Base-by-base conservation (phyloP, 2,888 invertebrate species). In the Eumacrocentrus americanus region DNA sequence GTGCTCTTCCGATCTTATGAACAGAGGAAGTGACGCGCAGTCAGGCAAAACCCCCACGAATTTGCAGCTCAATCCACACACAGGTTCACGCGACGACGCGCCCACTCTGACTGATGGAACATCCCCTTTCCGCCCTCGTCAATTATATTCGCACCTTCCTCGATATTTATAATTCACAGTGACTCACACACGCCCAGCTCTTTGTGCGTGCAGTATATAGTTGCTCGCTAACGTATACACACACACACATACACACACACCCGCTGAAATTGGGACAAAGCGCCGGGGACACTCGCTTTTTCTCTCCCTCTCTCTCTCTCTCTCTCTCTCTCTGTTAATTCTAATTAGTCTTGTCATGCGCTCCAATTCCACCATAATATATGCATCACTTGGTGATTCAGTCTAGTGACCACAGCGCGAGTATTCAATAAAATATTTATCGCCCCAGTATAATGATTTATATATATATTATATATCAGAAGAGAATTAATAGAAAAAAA, bases 281-380 rank as follows among this genome's bases (percentile, higher is more conserved):
- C 60, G 46, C 53, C n/a, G n/a, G n/a, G n/a, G n/a, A n/a, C n/a
- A n/a, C n/a, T n/a, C n/a, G n/a, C n/a, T n/a, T n/a, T n/a, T n/a
- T n/a, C n/a, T n/a, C n/a, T n/a, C n/a, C n/a, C n/a, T n/a, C n/a
- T n/a, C n/a, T n/a, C n/a, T n/a, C n/a, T n/a, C n/a, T n/a, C n/a
- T n/a, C n/a, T 50, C 52, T 12, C 16, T 50, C 50, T 7, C 20
- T 20, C 50, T 48, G 40, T 34, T 38, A 29, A 34, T 14, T 56
- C 67, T 63, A 67, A 65, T 67, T 67, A 63, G 64, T 58, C 59
- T 61, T 54, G 57, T 59, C 58, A 20, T 20, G 61, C 60, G 59
- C 63, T 58, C 58, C 54, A 55, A 63, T 65, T 63, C 22, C 62
- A 55, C 61, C n/a, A n/a, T 58, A 53, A 50, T 56, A 61, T 48